A percentile compares a stretch with the other conserved stretches of the same genome.
phyloP scores from a whole-genome alignment of 2,888 invertebrate species.

The Cephonodes hylas region DNA sequence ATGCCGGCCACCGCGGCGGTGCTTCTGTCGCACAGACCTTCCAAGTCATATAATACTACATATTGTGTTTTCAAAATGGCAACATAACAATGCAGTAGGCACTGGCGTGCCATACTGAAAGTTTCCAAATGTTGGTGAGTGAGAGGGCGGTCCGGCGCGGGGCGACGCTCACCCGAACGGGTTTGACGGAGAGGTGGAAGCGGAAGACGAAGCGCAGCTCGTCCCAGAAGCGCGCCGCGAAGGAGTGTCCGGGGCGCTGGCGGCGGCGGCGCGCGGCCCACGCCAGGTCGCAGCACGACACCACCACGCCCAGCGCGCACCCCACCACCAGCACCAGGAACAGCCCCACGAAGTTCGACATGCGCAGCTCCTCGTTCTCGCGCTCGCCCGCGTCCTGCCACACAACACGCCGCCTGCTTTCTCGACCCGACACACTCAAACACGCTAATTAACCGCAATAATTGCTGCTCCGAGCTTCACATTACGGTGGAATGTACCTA shows the following conservation, averaged over 20 bases:
- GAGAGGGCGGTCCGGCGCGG: neutral
- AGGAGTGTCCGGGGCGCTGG: slow-evolving; percentile 35
- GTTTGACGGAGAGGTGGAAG: slow-evolving; percentile 63
- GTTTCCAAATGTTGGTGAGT: neutral
- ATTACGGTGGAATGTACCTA: too few species aligned
- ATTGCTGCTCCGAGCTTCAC: too few species aligned
- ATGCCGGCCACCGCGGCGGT: too few species aligned
- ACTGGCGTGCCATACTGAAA: too few species aligned
- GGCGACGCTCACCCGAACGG: slow-evolving; percentile 43
- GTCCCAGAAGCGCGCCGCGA: slow-evolving; percentile 45
- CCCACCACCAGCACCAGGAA: slow-evolving; percentile 88
- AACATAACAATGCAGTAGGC: too few species aligned
- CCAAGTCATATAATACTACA: too few species aligned
- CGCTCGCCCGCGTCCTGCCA: slow-evolving; percentile 55
- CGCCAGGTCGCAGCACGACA: slow-evolving; percentile 84
- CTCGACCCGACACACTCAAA: neutral
- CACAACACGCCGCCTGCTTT: too few species aligned
- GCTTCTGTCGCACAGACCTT: too few species aligned
- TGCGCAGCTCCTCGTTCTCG: slow-evolving; percentile 67
- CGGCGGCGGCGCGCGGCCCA: slow-evolving; percentile 47
- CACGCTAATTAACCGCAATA: neutral
- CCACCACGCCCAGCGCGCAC: slow-evolving; percentile 82
- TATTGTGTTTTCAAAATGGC: too few species aligned
- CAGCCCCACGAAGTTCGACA: slow-evolving; percentile 90
- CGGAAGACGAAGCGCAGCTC: slow-evolving; percentile 70